A percentile compares a stretch with the other conserved stretches of the same genome.
Conservation (phyloP, 1,140 invertebrate species). For the Euschistus heros region DNA sequence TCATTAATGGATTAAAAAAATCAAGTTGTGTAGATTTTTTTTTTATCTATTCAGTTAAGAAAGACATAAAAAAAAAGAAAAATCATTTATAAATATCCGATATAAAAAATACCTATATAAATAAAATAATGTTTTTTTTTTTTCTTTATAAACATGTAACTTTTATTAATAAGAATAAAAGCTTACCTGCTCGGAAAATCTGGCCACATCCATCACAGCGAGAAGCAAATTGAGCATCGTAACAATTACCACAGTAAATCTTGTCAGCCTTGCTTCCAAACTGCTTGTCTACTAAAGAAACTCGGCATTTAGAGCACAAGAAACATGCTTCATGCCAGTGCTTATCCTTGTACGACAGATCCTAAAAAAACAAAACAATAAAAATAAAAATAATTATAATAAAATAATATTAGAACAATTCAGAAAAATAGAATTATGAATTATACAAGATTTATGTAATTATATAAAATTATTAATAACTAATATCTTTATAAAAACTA, state of each 20-base stretch:
- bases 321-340: slow-evolving; percentile 99
- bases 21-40: too few relatives aligned
- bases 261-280: slow-evolving; percentile 95
- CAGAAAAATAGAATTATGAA: neutral
- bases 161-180: neutral
- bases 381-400: slow-evolving; percentile 1
- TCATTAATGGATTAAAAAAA: too few relatives aligned
- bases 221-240: slow-evolving; percentile 96
- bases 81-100: too few relatives aligned
- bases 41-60: too few relatives aligned
- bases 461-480: too few relatives aligned
- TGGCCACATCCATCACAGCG: slow-evolving; percentile 97
- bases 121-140: too few relatives aligned
- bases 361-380: slow-evolving; percentile 49
- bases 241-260: slow-evolving; percentile 98
- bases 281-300: slow-evolving; percentile 96
- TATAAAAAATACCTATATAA: too few relatives aligned
- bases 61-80: too few relatives aligned
- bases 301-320: slow-evolving; percentile 93
- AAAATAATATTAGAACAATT: neutral
- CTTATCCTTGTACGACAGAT: slow-evolving; percentile 99
- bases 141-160: neutral
- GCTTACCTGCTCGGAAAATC: slow-evolving; percentile 95
- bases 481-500: too few relatives aligned
- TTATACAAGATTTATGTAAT: too few relatives aligned